These are phyloP conservation scores for Chaetoderma sp. DNA, from an alignment of 2,888 invertebrate species.

Conservation along the genomic window DNA sequence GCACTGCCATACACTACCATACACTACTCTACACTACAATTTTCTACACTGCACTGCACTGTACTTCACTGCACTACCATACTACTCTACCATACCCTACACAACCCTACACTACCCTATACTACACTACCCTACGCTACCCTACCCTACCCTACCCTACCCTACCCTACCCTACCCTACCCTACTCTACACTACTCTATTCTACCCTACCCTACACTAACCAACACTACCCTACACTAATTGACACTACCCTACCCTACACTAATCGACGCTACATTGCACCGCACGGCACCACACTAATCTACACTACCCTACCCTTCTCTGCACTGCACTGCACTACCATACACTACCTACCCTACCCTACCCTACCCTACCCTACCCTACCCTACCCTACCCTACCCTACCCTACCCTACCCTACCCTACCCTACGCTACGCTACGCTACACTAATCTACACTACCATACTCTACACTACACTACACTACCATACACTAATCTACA, in stretches of 20 bases:
- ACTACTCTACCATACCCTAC: constrained; percentile 12
- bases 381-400: constrained; percentile 15
- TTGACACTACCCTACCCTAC: constrained; percentile 13
- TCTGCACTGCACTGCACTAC: constrained; percentile 10
- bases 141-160: constrained; percentile 13
- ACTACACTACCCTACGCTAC: constrained; percentile 19
- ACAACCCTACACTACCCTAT: constrained; percentile 2
- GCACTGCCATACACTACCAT: background rate
- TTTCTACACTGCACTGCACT: background rate
- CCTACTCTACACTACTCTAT: constrained; percentile 18
- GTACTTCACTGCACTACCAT: constrained; percentile 13
- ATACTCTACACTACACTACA: too few species aligned
- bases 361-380: constrained; percentile 8
- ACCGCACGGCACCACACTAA: constrained; percentile 9
- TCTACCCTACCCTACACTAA: constrained; percentile 21
- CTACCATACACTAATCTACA: constrained; percentile 13
- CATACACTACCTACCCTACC: constrained; percentile 15
- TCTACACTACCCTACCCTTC: constrained; percentile 9
- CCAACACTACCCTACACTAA: constrained; percentile 18
- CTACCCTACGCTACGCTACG: constrained; percentile 10
- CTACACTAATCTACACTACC: too few species aligned
- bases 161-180: constrained; percentile 19
- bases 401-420: constrained; percentile 3
- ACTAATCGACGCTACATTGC: constrained; percentile 16
- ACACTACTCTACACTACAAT: too few species aligned